phyloP scores from a whole-genome alignment of 2,888 invertebrate species.

The Netelia fuscicornis region DNA sequence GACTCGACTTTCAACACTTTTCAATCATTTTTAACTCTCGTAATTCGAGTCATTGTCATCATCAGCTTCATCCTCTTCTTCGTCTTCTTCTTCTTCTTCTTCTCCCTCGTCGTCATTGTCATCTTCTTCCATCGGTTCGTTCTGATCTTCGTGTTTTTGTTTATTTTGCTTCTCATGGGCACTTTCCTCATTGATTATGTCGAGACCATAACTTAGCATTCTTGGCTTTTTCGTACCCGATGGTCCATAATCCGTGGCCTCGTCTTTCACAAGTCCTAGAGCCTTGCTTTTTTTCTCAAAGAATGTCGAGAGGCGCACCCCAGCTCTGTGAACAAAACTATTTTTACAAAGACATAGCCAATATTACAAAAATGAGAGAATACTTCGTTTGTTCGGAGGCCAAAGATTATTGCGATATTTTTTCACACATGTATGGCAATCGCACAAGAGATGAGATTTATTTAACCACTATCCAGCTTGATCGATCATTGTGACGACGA shows the following conservation, averaged over 20 bases:
- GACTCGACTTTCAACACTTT: conserved; percentile 21
- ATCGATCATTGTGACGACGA: conserved; percentile 54
- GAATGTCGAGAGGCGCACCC: conserved; percentile 89
- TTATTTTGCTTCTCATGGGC: conserved; percentile 82
- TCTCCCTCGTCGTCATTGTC: conserved; percentile 60
- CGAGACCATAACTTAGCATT: conserved; percentile 69
- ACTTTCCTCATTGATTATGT: conserved; percentile 83
- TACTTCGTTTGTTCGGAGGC: conserved; percentile 81
- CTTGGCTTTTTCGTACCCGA: conserved; percentile 80
- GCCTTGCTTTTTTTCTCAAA: conserved; percentile 91
- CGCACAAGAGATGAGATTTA: background rate
- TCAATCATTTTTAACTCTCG: conserved; percentile 61
- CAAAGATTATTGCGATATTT: conserved; percentile 78
- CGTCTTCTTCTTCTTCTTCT: conserved; percentile 58
- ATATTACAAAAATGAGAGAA: conserved; percentile 54
- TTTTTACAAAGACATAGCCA: conserved; percentile 75
- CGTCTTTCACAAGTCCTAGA: conserved; percentile 86
- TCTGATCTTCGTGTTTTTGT: conserved; percentile 68
- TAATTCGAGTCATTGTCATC: conserved; percentile 63
- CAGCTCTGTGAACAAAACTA: conserved; percentile 88
- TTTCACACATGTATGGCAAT: conserved; percentile 25
- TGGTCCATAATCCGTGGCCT: conserved; percentile 83
- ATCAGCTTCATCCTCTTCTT: conserved; percentile 56
- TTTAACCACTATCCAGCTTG: conserved; percentile 48
- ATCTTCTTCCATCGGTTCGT: conserved; percentile 58